phyloP scores from a whole-genome alignment of 35 echinoderm and acorn worm genomes.

The Hemicentrotus pulcherrimus region DNA sequence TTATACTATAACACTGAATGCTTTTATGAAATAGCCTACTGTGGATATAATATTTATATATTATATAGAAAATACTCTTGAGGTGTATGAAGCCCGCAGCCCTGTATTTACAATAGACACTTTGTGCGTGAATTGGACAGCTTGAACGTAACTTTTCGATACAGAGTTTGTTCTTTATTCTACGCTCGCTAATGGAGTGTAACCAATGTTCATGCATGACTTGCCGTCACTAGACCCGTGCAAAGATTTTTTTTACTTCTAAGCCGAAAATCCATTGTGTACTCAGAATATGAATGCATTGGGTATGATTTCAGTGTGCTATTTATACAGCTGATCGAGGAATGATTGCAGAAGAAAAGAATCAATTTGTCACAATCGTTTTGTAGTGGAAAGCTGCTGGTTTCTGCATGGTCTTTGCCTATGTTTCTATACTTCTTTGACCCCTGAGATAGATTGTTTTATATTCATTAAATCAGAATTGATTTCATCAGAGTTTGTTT shows the following conservation, averaged over 20 bases:
- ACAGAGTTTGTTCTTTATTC: not conserved
- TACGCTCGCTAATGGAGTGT: not conserved
- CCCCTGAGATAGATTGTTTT: too few relatives aligned
- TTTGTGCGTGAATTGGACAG: not conserved
- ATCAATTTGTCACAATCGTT: not conserved
- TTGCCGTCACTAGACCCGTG: not conserved
- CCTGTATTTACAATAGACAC: not conserved
- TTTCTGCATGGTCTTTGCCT: too few relatives aligned
- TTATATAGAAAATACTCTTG: not conserved
- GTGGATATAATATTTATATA: not conserved
- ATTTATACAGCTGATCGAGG: not conserved
- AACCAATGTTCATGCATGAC: not conserved
- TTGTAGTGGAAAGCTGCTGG: too few relatives aligned
- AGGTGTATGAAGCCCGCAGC: not conserved
- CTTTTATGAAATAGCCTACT: not conserved
- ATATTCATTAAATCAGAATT: too few relatives aligned
- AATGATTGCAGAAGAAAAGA: not conserved
- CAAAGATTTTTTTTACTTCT: not conserved
- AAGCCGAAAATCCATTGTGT: constrained; percentile 10
- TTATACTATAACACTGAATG: not conserved
- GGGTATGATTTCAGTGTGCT: not conserved
- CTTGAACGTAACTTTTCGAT: not conserved
- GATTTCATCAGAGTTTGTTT: not conserved
- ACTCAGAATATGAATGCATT: not conserved
- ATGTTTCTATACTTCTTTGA: too few relatives aligned